Percentiles rank a stretch among this genome's conserved stretches.
Conservation (phyloP, 2,113 vertebrate genomes). For the human region DNA sequence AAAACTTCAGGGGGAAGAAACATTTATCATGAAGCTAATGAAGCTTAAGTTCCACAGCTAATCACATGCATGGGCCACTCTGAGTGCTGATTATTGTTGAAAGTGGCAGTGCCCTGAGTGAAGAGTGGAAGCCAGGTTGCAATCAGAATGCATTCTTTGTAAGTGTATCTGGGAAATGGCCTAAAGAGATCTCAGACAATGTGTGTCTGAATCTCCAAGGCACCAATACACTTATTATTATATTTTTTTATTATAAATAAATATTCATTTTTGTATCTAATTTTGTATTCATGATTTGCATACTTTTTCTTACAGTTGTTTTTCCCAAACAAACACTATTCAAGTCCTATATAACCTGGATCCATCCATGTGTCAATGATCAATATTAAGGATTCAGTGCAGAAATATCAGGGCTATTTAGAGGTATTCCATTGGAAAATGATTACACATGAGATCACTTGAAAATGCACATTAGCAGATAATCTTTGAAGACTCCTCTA, state of each 20-base stretch:
- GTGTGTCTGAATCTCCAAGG: background rate
- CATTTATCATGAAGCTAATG: background rate
- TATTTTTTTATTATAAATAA: slow-evolving; percentile 3
- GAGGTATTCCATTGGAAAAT: background rate
- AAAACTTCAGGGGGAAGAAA: background rate
- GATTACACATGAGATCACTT: background rate
- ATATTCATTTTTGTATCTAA: background rate
- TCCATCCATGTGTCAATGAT: background rate
- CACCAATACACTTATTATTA: background rate
- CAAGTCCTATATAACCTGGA: background rate
- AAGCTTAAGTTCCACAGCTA: background rate
- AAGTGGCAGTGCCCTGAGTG: background rate
- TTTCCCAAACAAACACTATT: background rate
- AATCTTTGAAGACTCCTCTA: background rate
- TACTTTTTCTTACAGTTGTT: background rate
- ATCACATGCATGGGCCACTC: background rate
- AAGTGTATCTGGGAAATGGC: background rate
- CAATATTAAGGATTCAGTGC: background rate
- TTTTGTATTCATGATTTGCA: background rate
- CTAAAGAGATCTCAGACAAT: background rate
- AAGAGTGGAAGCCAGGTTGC: background rate
- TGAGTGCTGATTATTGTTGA: background rate
- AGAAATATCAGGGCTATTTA: background rate
- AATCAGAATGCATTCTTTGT: background rate
- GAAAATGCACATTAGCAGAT: background rate